Evolutionary conservation across 2,113 vertebrate species (phyloP).

Genomic region (Cheirogaleus medius): DNA sequence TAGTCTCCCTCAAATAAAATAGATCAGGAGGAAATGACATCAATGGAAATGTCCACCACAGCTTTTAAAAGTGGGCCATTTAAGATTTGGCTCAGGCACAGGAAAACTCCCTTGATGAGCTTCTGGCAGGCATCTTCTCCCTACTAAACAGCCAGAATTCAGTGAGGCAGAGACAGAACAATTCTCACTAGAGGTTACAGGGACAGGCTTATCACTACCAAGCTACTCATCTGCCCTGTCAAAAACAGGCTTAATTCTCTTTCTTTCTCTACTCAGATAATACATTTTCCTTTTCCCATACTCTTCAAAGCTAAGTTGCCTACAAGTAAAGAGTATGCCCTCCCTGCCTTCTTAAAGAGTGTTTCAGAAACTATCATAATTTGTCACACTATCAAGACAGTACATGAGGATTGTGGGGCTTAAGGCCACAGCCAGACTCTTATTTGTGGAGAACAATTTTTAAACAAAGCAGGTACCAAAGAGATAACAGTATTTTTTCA

Average conservation of each 20-base stretch:
- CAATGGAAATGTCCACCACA: conserved; percentile 8
- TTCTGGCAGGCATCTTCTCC: not conserved
- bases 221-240: not conserved
- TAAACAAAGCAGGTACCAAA: not conserved
- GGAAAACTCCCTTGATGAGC: not conserved
- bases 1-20: conserved; percentile 1
- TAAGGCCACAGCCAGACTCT: not conserved
- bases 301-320: not conserved
- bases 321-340: not conserved
- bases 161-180: not conserved
- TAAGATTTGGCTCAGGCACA: not conserved
- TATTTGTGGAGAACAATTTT: not conserved
- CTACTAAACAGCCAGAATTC: not conserved
- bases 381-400: not conserved
- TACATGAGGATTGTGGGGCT: not conserved
- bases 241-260: not conserved
- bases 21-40: not conserved
- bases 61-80: not conserved
- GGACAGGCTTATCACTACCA: no score
- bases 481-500: not conserved
- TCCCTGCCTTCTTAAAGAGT: not conserved
- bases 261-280: not conserved
- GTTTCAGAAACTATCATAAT: not conserved
- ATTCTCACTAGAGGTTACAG: not conserved
- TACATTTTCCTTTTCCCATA: not conserved